Evolutionary conservation across 2,888 invertebrate species (phyloP), one percentile per base, ranked within the genome.

Genomic region (Plagodis dolabraria): DNA sequence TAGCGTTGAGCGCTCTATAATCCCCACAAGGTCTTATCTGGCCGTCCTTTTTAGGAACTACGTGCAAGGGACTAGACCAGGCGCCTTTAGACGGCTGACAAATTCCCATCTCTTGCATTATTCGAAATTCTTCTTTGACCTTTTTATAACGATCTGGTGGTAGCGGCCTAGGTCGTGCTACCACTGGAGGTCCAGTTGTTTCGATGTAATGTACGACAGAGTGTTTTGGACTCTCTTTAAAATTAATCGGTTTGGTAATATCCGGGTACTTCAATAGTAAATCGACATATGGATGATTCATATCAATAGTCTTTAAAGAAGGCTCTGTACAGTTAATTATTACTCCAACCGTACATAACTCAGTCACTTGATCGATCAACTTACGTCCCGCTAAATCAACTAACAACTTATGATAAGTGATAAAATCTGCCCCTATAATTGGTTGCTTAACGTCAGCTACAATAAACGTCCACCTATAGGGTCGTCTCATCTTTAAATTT

Each of bases 51-150:
- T 70, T 71, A 0, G 53, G 38, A 5, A 71, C 70, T 0, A 69
- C 53, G 33, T 69, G 69, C 0, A 69, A 47, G 2, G 65, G 87
- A 46, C 75, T 81, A 0, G 85, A 71, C 85, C n/a, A 89, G 2
- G 71, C 64, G 42, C 83, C 83, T 5, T 75, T 77, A 0, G 86
- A 87, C 0, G 83, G 86, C 5, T 85, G 70, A 40, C 83, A 83
- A 9, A 88, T 83, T 6, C 35, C 35, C 35, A 35, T 61, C 22
- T 85, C 73, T 7, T 76, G 60, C 78, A 85, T 76, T 0, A 46
- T 5, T 5, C 65, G 46, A 63, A 85, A 82, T 56, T 83, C 79
- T 4, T 67, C 57, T 58, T 77, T 77, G 0, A 80, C 81, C 6
- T 70, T 71, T 2, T 49, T 36, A 11, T 82, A 76, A 33, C 75